These are phyloP conservation scores for Amphiura filiformis DNA, from an alignment of 35 echinoderm and acorn worm genomes.

Conservation along the genomic window DNA sequence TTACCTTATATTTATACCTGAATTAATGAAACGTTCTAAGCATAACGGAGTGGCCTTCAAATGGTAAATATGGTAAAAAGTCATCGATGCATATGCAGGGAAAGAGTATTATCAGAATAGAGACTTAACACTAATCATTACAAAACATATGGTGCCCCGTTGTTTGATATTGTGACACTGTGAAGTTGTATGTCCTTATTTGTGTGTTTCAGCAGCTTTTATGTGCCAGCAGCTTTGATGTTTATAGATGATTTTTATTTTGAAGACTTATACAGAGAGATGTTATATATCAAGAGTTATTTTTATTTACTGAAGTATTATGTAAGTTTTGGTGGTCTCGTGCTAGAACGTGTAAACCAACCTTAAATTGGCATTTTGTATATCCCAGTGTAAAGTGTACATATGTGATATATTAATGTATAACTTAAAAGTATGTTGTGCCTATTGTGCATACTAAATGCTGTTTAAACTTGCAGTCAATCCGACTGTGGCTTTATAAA, in stretches of 20 bases:
- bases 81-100: too few relatives aligned
- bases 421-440: not conserved
- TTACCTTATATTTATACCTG: too few relatives aligned
- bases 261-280: not conserved
- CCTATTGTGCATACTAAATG: slow-evolving; percentile 3
- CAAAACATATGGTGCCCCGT: not conserved
- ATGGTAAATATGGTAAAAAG: too few relatives aligned
- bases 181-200: too few relatives aligned
- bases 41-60: too few relatives aligned
- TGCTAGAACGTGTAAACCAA: slow-evolving; percentile 2
- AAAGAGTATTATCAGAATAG: too few relatives aligned
- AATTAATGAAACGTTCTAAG: too few relatives aligned
- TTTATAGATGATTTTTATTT: slow-evolving; percentile 12
- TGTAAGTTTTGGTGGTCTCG: slow-evolving; percentile 11
- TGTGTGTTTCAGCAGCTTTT: slow-evolving; percentile 9
- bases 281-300: slow-evolving; percentile 12
- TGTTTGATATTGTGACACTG: too few relatives aligned
- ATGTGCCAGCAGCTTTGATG: not conserved
- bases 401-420: slow-evolving; percentile 11
- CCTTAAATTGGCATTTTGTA: slow-evolving; percentile 9
- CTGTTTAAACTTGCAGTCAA: not conserved
- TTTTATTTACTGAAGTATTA: slow-evolving; percentile 4
- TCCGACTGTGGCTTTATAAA: not conserved
- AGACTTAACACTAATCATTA: not conserved
- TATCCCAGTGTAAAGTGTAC: slow-evolving; percentile 1